Percentiles rank a stretch among this genome's conserved stretches.
phyloP scores from a whole-genome alignment of 2,888 invertebrate genomes.

The Omphaloscelis lunosa region DNA sequence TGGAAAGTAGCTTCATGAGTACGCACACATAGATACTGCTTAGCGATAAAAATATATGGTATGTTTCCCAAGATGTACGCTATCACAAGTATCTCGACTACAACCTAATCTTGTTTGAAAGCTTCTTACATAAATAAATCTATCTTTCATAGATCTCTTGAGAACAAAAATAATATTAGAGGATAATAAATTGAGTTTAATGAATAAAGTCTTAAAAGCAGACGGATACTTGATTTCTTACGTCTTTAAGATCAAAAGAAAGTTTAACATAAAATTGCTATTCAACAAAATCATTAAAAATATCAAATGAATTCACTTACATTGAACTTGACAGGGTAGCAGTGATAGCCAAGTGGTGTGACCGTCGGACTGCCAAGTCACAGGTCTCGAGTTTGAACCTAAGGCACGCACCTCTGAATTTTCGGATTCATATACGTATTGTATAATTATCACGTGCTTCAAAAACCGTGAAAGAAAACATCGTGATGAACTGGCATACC shows the following conservation, averaged over 20 bases:
- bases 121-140: neutral
- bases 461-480: too few species aligned
- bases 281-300: neutral
- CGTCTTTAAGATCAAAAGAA: neutral
- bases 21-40: neutral
- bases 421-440: neutral
- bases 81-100: neutral
- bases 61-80: neutral
- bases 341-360: too few species aligned
- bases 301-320: neutral
- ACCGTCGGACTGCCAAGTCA: too few species aligned
- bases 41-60: neutral
- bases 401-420: too few species aligned
- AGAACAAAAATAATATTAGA: neutral
- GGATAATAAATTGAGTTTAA: neutral
- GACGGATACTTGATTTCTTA: neutral
- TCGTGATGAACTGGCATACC: too few species aligned
- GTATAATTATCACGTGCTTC: too few species aligned
- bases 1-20: neutral
- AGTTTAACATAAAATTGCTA: neutral
- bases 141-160: conserved; percentile 9
- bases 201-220: conserved; percentile 8
- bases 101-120: conserved; percentile 12
- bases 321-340: conserved; percentile 11
- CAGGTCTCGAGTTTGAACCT: too few species aligned